These are phyloP conservation scores for Pheosia gnoma DNA, from an alignment of 2,888 invertebrate genomes.

Conservation along the genomic window DNA sequence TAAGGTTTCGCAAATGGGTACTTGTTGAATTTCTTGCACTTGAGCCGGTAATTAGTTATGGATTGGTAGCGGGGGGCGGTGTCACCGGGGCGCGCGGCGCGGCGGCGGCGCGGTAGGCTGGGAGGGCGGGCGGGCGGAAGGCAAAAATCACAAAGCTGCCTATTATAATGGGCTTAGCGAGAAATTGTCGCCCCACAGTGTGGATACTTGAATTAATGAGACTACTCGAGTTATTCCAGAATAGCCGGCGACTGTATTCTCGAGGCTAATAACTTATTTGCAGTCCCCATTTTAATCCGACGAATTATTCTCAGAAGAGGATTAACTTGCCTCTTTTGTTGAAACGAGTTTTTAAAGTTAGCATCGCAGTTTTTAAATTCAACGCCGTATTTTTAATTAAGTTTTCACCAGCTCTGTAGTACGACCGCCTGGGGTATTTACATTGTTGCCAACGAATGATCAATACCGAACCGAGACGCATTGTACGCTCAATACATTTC, in stretches of 20 bases:
- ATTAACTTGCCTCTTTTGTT: conserved; percentile 1
- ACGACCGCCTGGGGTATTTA: not conserved
- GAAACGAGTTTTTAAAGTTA: conserved; percentile 2
- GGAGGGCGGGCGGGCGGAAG: conserved; percentile 32
- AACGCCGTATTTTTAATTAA: not conserved
- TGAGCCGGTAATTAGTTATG: conserved; percentile 65
- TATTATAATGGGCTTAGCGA: conserved; percentile 62
- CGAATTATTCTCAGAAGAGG: conserved; percentile 13
- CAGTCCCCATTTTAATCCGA: conserved; percentile 36
- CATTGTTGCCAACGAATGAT: not conserved
- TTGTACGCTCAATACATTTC: not conserved
- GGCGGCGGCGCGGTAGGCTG: not conserved
- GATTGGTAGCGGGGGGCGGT: conserved; percentile 45
- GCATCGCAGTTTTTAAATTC: not conserved
- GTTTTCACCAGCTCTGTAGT: not conserved
- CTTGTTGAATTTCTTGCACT: conserved; percentile 51
- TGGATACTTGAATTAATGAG: conserved; percentile 62
- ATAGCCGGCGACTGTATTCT: conserved; percentile 41
- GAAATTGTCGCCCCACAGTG: conserved; percentile 44
- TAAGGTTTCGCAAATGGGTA: conserved; percentile 31
- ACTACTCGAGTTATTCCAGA: conserved; percentile 48
- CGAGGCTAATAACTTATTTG: conserved; percentile 43
- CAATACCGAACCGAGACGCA: not conserved
- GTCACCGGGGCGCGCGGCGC: not conserved
- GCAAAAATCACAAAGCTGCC: conserved; percentile 61